phyloP scores from a whole-genome alignment of 2,888 invertebrate species.

The Diaphora mendica region DNA sequence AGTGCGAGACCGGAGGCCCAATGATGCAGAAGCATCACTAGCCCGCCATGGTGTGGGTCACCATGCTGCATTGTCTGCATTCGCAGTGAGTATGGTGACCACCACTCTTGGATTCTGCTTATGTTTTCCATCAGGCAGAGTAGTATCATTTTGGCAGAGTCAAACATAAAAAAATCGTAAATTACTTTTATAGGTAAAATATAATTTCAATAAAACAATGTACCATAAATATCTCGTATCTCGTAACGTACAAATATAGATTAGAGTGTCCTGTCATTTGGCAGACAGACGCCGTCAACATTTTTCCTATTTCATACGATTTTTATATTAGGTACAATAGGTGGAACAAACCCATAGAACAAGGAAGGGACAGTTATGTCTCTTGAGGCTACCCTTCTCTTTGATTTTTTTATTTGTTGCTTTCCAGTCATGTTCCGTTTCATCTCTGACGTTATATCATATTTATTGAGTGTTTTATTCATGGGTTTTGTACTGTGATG shows the following conservation, averaged over 20 bases:
- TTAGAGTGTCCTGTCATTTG: constrained; percentile 7
- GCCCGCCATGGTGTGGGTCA: too few relatives aligned
- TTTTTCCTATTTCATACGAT: constrained; percentile 35
- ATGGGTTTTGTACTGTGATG: not conserved
- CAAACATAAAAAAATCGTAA: too few relatives aligned
- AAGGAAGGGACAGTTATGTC: constrained; percentile 29
- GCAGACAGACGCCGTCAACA: constrained; percentile 15
- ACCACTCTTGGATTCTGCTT: too few relatives aligned
- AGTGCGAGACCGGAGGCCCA: too few relatives aligned
- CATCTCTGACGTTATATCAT: constrained; percentile 28
- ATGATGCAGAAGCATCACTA: too few relatives aligned
- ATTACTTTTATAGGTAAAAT: too few relatives aligned
- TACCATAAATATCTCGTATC: not conserved
- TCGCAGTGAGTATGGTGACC: too few relatives aligned
- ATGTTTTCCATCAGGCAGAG: too few relatives aligned
- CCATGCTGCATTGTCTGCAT: too few relatives aligned
- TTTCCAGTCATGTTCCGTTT: constrained; percentile 25
- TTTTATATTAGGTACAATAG: constrained; percentile 17
- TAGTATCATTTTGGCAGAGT: too few relatives aligned
- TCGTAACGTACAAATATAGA: not conserved
- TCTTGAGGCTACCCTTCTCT: constrained; percentile 45
- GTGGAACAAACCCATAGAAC: constrained; percentile 29
- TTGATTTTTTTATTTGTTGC: constrained; percentile 48
- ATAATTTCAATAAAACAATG: not conserved
- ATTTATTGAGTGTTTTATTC: constrained; percentile 31